Base-by-base conservation (phyloP, 2,888 invertebrate species). In the Tipula unca region DNA sequence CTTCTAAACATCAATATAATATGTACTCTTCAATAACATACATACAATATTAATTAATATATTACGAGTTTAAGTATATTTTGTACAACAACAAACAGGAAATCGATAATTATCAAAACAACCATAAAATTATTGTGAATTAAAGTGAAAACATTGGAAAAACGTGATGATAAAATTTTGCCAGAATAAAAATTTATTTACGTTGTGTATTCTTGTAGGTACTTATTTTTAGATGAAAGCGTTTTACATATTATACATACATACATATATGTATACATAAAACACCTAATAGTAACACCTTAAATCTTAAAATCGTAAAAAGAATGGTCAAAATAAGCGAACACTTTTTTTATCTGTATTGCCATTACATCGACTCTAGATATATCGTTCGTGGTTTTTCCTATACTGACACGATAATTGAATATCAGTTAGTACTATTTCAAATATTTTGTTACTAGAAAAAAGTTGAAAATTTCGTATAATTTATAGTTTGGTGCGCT, bases 31-130 rank as follows among this genome's bases (percentile, higher is more conserved):
- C 3, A 17, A 48, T 42, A 4, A 4, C 6, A 48, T 1, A 48
- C 17, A 48, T 48, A 54, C 17, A 39, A 54, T 17, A n/a, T n/a
- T n/a, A 4, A 54, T 54, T 54, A 54, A 17, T 54, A 54, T 54
- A 54, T 54, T 54, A 54, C 4, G 17, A 54, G 69, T 8, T 69
- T 25, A 69, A 69, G 25, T 25, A 10, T 25, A 69, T 14, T 69
- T 69, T 69, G 3, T 13, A 25, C 69, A 69, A 48, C 48, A 48
- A 69, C 69, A 25, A 69, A 69, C 6, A n/a, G 69, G 69, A 69
- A 69, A 69, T 69, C 69, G 69, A 69, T 69, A 69, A 69, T 69
- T 69, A 69, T 25, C 69, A 69, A 69, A 69, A 69, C 69, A 69
- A 69, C 69, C 69, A 69, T 69, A 25, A 69, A 69, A 69, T 69